A percentile compares a stretch with the other conserved stretches of the same genome.
phyloP scores from a whole-genome alignment of 2,797 vertebrate species.

The Acipenser transmontanus region DNA sequence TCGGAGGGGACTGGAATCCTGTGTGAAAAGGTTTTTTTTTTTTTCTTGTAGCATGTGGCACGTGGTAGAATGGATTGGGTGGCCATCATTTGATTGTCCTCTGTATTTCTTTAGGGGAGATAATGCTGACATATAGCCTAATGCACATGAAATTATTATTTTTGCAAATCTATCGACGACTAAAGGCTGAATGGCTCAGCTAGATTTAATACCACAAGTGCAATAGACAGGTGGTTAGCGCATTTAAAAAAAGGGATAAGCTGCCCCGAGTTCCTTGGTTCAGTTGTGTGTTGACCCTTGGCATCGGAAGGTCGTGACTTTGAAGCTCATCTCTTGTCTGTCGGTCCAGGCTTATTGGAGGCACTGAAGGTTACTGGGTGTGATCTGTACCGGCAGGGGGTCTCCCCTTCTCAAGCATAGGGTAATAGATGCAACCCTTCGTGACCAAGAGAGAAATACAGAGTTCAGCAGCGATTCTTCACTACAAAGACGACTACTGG shows the following conservation, averaged over 20 bases:
- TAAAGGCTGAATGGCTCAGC: no score
- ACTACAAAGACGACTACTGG: background rate
- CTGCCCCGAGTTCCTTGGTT: background rate
- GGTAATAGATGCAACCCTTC: background rate
- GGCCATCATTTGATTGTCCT: background rate
- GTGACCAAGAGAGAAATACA: background rate
- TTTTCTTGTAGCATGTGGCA: background rate
- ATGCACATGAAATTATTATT: no score
- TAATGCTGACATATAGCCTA: no score
- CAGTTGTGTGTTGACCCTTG: slow-evolving; percentile 18
- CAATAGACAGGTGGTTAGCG: slow-evolving; percentile 31
- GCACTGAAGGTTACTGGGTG: background rate
- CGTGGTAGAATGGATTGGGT: background rate
- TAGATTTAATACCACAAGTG: no score
- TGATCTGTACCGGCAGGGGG: slow-evolving; percentile 1
- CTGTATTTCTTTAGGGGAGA: no score
- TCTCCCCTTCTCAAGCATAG: background rate
- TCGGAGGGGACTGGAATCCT: background rate
- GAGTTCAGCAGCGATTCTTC: background rate
- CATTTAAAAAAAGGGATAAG: slow-evolving; percentile 22
- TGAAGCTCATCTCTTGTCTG: slow-evolving; percentile 11
- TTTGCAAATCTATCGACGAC: no score
- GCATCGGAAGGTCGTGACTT: slow-evolving; percentile 10
- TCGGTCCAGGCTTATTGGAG: slow-evolving; percentile 3
- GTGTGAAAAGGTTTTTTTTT: background rate